Evolutionary conservation across 2,113 vertebrate species (phyloP), one percentile per base, ranked within the genome.

Genomic region (Psephotus haematonotus): DNA sequence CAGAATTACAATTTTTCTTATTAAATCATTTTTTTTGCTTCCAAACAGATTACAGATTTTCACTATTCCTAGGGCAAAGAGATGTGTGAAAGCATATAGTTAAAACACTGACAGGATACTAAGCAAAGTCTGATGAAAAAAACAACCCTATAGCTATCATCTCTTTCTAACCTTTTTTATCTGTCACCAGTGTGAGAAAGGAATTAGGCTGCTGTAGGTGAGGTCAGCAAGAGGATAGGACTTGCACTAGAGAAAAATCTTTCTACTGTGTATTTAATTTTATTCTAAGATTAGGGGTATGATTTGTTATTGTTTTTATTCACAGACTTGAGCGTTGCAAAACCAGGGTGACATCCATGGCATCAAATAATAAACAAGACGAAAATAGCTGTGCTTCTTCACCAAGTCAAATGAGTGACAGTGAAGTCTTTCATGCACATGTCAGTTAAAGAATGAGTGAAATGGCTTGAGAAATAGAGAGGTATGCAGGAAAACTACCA

Each of bases 11-110:
- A 64, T 39, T 60, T 46, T 87, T 80, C 13, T 5, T 44, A 31
- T 8, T 1, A 63, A 69, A 13, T 13, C 4, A 39, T 2, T 0
- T 5, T 31, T n/a, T 12, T 18, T 52, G 1, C 7, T 83, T 68
- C 31, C 31, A 57, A 47, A 29, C 4, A 29, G 2, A 5, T 43
- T 39, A 20, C 1, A 52, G 13, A 22, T 74, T n/a, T 59, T 59
- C 20, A 14, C 33, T 81, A 55, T 72, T 55, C 3, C 12, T 60
- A 53, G 10, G 16, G 5, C 11, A 68, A 71, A 72, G 11, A 60
- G 4, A 18, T 39, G 0, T 74, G 23, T 8, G 9, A 75, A 29
- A 57, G 3, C 16, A 33, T 39, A n/a, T 16, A 63, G 8, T 1
- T 75, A 71, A 25, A 82, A 69, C 9, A 31, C 16, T 25, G 7